phyloP scores from a whole-genome alignment of 2,797 vertebrate species.

The Neosilurus hyrtlii region DNA sequence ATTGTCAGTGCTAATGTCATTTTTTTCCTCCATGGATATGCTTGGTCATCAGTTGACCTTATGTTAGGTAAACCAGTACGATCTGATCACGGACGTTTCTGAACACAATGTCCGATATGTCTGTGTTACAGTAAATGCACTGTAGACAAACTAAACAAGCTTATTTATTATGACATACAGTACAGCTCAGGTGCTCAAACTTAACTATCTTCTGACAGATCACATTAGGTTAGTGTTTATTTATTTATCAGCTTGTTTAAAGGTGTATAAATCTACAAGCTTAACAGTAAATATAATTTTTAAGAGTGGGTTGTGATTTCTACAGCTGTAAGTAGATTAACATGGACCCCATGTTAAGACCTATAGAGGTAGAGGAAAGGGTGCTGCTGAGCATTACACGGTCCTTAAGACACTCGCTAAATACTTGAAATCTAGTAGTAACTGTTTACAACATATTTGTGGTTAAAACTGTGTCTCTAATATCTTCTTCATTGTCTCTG shows the following conservation, averaged over 20 bases:
- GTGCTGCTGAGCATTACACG: not conserved
- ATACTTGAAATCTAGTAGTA: not conserved
- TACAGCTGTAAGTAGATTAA: not conserved
- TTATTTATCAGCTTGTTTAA: not conserved
- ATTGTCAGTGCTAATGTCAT: not conserved
- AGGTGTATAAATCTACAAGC: not conserved
- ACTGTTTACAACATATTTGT: not conserved
- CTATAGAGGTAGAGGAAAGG: not conserved
- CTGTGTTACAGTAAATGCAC: not conserved
- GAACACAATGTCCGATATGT: not conserved
- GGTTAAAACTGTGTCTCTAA: not conserved
- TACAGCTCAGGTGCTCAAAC: not conserved
- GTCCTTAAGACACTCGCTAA: not conserved
- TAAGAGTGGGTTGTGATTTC: not conserved
- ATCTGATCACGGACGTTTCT: not conserved
- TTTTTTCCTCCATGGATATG: not conserved
- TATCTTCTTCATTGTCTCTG: not conserved
- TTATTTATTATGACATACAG: not conserved
- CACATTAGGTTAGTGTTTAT: not conserved
- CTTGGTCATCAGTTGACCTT: not conserved
- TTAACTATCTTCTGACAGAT: not conserved
- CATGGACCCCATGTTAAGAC: not conserved
- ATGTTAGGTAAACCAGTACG: not conserved
- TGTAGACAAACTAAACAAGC: not conserved
- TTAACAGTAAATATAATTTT: not conserved